phyloP scores from a whole-genome alignment of 2,797 vertebrate species.

The Anabas testudineus region DNA sequence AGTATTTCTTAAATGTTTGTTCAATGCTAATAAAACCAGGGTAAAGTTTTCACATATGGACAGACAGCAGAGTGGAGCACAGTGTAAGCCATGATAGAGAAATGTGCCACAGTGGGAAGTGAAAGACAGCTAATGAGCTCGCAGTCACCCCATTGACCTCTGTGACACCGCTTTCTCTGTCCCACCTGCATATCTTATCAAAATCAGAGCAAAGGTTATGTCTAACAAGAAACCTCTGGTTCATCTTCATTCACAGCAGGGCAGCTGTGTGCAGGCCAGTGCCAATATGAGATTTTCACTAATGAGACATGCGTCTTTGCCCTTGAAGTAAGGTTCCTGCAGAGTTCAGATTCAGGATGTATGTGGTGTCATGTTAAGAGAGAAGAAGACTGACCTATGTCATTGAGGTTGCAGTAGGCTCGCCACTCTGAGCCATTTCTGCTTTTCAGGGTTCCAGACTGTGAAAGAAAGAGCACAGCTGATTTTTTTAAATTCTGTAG shows the following conservation, averaged over 20 bases:
- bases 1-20: neutral
- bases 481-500: neutral
- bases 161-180: constrained; percentile 41
- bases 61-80: constrained; percentile 39
- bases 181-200: constrained; percentile 73
- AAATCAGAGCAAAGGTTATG: constrained; percentile 78
- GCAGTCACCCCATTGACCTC: constrained; percentile 68
- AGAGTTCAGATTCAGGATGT: constrained; percentile 19
- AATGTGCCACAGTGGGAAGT: constrained; percentile 51
- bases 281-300: constrained; percentile 33
- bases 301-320: constrained; percentile 37
- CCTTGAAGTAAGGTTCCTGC: constrained; percentile 49
- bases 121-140: constrained; percentile 74
- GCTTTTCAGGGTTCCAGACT: constrained; percentile 79
- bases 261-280: constrained; percentile 9
- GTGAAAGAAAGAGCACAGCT: constrained; percentile 50
- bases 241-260: constrained; percentile 76
- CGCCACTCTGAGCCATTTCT: constrained; percentile 92
- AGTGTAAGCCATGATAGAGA: constrained; percentile 53
- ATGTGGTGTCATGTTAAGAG: constrained; percentile 21
- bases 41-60: neutral
- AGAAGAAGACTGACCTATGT: constrained; percentile 89
- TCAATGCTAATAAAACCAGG: constrained; percentile 1
- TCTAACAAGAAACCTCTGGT: constrained; percentile 70
- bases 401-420: constrained; percentile 94